Evolutionary conservation across 2,113 vertebrate genomes (phyloP).

Genomic region (Crotalus viridis): DNA sequence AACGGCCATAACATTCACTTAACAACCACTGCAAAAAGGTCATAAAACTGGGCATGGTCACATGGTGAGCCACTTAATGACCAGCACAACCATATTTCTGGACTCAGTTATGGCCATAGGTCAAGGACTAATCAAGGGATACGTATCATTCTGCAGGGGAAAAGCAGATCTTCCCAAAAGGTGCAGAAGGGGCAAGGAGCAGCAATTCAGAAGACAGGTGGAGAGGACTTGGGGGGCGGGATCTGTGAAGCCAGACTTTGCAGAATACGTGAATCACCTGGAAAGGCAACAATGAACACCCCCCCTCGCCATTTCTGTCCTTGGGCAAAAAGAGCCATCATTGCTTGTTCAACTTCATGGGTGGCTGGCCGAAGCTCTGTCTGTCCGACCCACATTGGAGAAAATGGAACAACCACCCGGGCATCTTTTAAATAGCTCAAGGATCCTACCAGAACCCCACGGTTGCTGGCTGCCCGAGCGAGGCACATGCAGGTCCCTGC

Average conservation of each 20-base stretch:
- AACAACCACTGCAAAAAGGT: too few relatives aligned
- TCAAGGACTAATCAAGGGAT: background rate
- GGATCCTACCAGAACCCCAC: conserved; percentile 82
- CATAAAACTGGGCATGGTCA: too few relatives aligned
- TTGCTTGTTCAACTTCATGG: background rate
- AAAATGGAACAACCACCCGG: background rate
- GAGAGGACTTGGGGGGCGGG: too few relatives aligned
- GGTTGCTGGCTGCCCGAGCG: conserved; percentile 80
- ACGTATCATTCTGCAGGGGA: background rate
- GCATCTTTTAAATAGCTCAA: background rate
- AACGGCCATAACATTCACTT: too few relatives aligned
- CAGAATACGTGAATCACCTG: background rate
- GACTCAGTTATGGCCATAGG: too few relatives aligned
- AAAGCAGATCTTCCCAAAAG: background rate
- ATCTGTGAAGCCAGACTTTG: background rate
- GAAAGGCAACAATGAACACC: background rate
- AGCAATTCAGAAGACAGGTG: background rate
- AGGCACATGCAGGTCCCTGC: conserved; percentile 91
- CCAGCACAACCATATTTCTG: too few relatives aligned
- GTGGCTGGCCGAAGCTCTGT: background rate
- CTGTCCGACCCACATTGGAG: background rate
- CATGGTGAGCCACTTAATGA: too few relatives aligned
- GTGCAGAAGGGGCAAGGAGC: background rate
- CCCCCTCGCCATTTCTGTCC: background rate
- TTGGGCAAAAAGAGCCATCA: background rate